Evolutionary conservation across 1,140 invertebrate genomes (phyloP).

Genomic region (Cardiocondyla obscurior): DNA sequence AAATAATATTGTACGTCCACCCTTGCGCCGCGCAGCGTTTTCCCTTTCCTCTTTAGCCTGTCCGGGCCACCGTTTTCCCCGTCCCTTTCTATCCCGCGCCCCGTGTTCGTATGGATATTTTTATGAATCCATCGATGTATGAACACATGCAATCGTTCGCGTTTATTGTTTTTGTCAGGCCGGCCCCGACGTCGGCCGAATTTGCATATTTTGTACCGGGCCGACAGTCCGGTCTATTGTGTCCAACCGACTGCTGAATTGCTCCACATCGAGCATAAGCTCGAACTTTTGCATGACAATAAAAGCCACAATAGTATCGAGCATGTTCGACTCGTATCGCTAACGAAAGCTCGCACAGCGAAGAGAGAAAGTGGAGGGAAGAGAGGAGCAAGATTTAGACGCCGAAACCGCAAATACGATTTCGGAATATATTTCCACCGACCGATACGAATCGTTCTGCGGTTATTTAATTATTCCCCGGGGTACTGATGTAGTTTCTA

Average conservation of each 20-base stretch:
- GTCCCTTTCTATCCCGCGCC: conserved; percentile 27
- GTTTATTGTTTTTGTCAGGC: conserved; percentile 81
- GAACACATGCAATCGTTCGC: conserved; percentile 80
- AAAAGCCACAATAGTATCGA: conserved; percentile 66
- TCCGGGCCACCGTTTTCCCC: neutral
- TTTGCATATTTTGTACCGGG: conserved; percentile 78
- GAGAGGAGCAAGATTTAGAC: neutral
- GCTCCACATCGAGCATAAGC: conserved; percentile 79
- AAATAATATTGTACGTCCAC: conserved; percentile 69
- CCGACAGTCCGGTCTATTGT: conserved; percentile 75
- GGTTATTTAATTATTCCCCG: neutral
- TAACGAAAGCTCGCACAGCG: conserved; percentile 24
- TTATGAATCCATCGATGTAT: conserved; percentile 80
- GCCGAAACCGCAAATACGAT: neutral
- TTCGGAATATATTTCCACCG: neutral
- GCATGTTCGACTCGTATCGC: conserved; percentile 61
- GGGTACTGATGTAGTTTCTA: neutral
- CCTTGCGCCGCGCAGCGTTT: conserved; percentile 49
- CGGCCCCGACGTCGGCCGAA: conserved; percentile 69
- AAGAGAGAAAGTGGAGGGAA: neutral
- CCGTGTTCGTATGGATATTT: conserved; percentile 76
- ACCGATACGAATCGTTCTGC: neutral
- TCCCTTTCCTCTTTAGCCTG: conserved; percentile 37
- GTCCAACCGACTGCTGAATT: conserved; percentile 78
- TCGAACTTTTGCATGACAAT: conserved; percentile 81